Conservation (phyloP, 2,888 invertebrate species). For the Macrosoma leucophasiata region DNA sequence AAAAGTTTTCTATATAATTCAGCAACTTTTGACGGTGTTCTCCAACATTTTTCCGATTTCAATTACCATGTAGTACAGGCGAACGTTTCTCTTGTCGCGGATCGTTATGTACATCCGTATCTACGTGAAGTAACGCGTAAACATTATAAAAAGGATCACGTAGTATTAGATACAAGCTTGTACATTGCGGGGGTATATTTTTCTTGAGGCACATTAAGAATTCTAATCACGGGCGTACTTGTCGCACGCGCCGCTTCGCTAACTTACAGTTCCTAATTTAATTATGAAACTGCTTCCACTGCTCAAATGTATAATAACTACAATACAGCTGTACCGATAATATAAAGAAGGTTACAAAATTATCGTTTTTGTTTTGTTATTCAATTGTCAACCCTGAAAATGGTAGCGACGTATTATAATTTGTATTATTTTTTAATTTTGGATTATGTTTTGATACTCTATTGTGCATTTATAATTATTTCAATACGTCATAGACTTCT, state of each 20-base stretch:
- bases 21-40: constrained; percentile 2
- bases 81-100: constrained; percentile 6
- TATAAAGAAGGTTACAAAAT: too few species aligned
- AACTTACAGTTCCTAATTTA: constrained; percentile 49
- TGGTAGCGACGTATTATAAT: too few species aligned
- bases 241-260: constrained; percentile 36
- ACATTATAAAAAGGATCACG: constrained; percentile 29
- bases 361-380: too few species aligned
- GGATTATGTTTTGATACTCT: too few species aligned
- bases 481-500: too few species aligned
- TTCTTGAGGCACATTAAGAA: constrained; percentile 39
- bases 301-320: too few species aligned
- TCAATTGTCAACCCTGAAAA: too few species aligned
- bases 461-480: too few species aligned
- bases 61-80: constrained; percentile 1
- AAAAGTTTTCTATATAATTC: not conserved
- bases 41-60: not conserved
- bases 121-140: constrained; percentile 14
- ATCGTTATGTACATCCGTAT: constrained; percentile 14
- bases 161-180: constrained; percentile 28
- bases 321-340: too few species aligned
- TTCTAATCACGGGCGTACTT: constrained; percentile 46
- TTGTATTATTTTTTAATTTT: too few species aligned
- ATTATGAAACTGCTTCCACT: constrained; percentile 42
- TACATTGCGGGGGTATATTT: constrained; percentile 20